Evolutionary conservation across 35 echinoderm and acorn worm genomes (phyloP).

Genomic region (Heliocidaris tuberculata): DNA sequence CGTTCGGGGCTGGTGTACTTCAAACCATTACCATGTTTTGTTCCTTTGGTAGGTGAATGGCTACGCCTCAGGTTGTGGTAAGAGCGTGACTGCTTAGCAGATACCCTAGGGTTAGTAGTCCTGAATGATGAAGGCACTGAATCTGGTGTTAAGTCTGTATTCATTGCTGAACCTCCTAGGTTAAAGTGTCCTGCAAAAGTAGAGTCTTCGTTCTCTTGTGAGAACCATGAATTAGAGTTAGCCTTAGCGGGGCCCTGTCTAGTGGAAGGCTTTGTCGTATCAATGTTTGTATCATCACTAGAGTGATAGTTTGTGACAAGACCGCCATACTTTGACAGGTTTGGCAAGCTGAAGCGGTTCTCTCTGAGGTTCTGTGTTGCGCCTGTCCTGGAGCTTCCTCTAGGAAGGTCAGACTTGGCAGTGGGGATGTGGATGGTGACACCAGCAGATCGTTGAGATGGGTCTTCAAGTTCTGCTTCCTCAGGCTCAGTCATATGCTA

Average conservation of each 20-base stretch:
- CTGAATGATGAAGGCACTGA: background rate
- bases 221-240: constrained; percentile 21
- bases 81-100: constrained; percentile 65
- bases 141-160: background rate
- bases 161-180: constrained; percentile 10
- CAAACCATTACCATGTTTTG: constrained; percentile 38
- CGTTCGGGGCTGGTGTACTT: constrained; percentile 37
- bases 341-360: constrained; percentile 81
- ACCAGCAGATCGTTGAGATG: background rate
- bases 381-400: constrained; percentile 2
- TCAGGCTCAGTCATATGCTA: background rate
- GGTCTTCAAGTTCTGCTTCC: background rate
- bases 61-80: constrained; percentile 47
- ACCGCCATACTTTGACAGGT: constrained; percentile 56
- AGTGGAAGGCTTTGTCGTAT: background rate
- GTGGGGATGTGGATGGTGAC: constrained; percentile 58
- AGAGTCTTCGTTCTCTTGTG: background rate
- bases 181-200: constrained; percentile 27
- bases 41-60: constrained; percentile 52
- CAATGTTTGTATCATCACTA: background rate
- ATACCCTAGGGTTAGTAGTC: constrained; percentile 10
- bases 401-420: constrained; percentile 30
- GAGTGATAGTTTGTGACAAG: background rate
- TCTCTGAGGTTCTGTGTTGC: constrained; percentile 47
- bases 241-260: background rate